Percentiles rank a stretch among this genome's conserved stretches.
phyloP scores from a whole-genome alignment of 2,113 vertebrate species.

The Microcebus jonahi region DNA sequence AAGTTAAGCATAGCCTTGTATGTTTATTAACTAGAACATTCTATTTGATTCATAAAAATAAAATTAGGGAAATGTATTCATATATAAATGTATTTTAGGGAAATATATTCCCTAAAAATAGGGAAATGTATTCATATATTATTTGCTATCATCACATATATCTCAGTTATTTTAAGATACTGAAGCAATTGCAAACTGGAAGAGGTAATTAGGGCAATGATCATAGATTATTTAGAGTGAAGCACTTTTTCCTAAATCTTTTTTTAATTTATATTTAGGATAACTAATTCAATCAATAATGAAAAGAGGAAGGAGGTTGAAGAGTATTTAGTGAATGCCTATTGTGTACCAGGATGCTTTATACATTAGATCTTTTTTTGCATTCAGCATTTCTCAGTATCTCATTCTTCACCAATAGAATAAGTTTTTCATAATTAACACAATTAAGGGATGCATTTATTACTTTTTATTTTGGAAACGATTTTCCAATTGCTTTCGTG shows the following conservation, averaged over 20 bases:
- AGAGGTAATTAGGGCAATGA: not conserved
- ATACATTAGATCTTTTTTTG: not conserved
- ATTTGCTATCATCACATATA: not conserved
- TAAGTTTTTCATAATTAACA: constrained; percentile 64
- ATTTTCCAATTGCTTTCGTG: constrained; percentile 66
- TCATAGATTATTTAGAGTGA: not conserved
- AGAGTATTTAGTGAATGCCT: not conserved
- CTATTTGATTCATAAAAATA: not conserved
- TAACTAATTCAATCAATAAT: not conserved
- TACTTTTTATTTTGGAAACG: constrained; percentile 71
- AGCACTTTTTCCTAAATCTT: not conserved
- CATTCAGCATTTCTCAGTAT: not conserved
- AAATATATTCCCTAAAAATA: not conserved
- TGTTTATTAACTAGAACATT: constrained; percentile 9
- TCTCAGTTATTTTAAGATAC: not conserved
- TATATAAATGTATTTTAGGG: not conserved
- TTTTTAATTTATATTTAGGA: not conserved
- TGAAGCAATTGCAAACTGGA: not conserved
- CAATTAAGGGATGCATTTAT: constrained; percentile 26
- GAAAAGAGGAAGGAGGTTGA: not conserved
- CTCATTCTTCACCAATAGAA: not conserved
- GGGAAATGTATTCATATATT: not conserved
- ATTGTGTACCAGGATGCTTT: not conserved
- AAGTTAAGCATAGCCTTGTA: not conserved
- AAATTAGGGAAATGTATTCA: not conserved